Percentiles rank a stretch among this genome's conserved stretches.
Conservation (phyloP, 2,797 vertebrate species). For the Geotrypetes seraphini region DNA sequence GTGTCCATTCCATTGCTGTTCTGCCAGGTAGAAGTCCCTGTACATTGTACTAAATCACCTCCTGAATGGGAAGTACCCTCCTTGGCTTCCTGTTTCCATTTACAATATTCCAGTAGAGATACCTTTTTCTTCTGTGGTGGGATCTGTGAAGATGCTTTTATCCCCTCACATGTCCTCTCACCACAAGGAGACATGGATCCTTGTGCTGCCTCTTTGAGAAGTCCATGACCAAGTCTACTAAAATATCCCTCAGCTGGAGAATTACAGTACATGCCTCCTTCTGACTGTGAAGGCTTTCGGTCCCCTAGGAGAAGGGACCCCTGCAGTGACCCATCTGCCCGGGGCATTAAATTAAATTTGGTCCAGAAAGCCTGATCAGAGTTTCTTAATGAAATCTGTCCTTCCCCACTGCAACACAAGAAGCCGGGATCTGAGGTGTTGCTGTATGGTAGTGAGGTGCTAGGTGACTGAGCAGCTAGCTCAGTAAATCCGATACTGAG, state of each 20-base stretch:
- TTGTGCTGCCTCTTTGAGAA: slow-evolving; percentile 65
- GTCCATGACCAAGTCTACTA: slow-evolving; percentile 68
- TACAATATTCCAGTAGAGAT: slow-evolving; percentile 91
- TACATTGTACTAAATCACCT: slow-evolving; percentile 41
- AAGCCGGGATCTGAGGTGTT: slow-evolving; percentile 53
- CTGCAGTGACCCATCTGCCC: slow-evolving; percentile 54
- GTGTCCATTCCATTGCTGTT: slow-evolving; percentile 46
- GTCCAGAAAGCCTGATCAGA: slow-evolving; percentile 91
- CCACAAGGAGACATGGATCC: slow-evolving; percentile 76
- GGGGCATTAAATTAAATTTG: slow-evolving; percentile 93
- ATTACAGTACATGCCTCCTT: slow-evolving; percentile 62
- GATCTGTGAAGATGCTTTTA: slow-evolving; percentile 78
- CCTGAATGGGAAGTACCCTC: slow-evolving; percentile 54
- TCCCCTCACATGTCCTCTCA: slow-evolving; percentile 73
- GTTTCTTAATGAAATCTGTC: slow-evolving; percentile 52
- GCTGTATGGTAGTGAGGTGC: slow-evolving; percentile 36
- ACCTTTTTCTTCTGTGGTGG: slow-evolving; percentile 95
- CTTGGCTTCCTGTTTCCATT: slow-evolving; percentile 84
- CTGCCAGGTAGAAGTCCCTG: slow-evolving; percentile 59
- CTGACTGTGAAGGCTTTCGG: slow-evolving; percentile 69
- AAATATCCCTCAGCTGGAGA: slow-evolving; percentile 87
- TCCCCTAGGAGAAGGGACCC: slow-evolving; percentile 61
- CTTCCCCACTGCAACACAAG: slow-evolving; percentile 61
- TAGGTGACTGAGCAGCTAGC: slow-evolving; percentile 54
- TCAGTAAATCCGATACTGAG: slow-evolving; percentile 57